phyloP scores from a whole-genome alignment of 2,888 invertebrate species.

The Miltochrista miniata region DNA sequence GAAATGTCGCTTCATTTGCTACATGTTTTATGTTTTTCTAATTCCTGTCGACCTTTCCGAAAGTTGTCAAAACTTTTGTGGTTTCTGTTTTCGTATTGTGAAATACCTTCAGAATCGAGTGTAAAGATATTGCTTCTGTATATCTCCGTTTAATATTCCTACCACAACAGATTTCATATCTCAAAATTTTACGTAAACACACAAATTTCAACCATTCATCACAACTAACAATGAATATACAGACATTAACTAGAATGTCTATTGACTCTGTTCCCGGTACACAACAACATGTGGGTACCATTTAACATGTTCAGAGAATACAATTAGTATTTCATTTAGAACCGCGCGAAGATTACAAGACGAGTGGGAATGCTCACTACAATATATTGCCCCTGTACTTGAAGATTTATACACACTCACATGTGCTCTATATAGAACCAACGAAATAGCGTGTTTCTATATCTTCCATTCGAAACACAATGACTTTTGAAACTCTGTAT shows the following conservation, averaged over 20 bases:
- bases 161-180: neutral
- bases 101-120: too few species aligned
- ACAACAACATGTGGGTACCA: constrained; percentile 34
- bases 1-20: constrained; percentile 36
- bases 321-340: constrained; percentile 61
- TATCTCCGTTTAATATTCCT: neutral
- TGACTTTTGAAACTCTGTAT: constrained; percentile 22
- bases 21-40: constrained; percentile 25
- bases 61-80: neutral
- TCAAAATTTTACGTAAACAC: constrained; percentile 4
- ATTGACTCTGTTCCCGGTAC: constrained; percentile 36
- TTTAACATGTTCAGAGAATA: constrained; percentile 47
- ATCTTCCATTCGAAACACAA: constrained; percentile 15
- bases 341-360: constrained; percentile 48
- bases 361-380: constrained; percentile 42
- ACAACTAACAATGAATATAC: constrained; percentile 25
- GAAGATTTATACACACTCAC: constrained; percentile 41
- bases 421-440: constrained; percentile 26
- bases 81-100: too few species aligned
- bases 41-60: constrained; percentile 11
- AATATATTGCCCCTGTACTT: constrained; percentile 45
- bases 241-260: constrained; percentile 41
- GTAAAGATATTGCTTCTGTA: neutral
- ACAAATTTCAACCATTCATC: constrained; percentile 8
- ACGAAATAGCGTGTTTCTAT: constrained; percentile 40